phyloP scores from a whole-genome alignment of 2,888 invertebrate species.

The Catocala sponsa region DNA sequence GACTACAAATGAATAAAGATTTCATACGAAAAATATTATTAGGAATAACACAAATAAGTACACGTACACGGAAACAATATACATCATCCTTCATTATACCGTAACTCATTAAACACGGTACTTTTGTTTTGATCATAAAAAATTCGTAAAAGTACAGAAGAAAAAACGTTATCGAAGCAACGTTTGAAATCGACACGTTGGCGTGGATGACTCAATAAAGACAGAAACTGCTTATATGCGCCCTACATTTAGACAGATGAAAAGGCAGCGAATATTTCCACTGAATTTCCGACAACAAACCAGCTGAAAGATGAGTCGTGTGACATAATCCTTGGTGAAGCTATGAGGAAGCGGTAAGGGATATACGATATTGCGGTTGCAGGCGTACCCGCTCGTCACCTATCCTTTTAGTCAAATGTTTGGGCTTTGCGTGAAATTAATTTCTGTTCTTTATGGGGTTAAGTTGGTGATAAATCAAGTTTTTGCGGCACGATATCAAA shows the following conservation, averaged over 20 bases:
- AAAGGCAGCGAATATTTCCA: slow-evolving; percentile 66
- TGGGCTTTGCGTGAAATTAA: too few species aligned
- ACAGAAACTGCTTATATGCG: slow-evolving; percentile 51
- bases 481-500: too few species aligned
- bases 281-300: slow-evolving; percentile 63
- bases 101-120: slow-evolving; percentile 20
- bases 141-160: slow-evolving; percentile 4
- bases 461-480: too few species aligned
- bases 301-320: slow-evolving; percentile 66
- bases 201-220: slow-evolving; percentile 44
- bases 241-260: slow-evolving; percentile 58
- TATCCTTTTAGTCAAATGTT: background rate
- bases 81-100: background rate
- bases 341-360: slow-evolving; percentile 27
- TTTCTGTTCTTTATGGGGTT: too few species aligned
- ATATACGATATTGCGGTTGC: slow-evolving; percentile 33
- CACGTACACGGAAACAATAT: background rate
- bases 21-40: too few species aligned
- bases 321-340: slow-evolving; percentile 59
- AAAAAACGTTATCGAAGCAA: slow-evolving; percentile 5
- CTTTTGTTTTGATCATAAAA: slow-evolving; percentile 6
- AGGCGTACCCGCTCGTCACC: slow-evolving; percentile 4
- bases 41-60: too few species aligned
- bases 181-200: slow-evolving; percentile 27
- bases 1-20: too few species aligned